phyloP scores from a whole-genome alignment of 2,797 vertebrate species.

The Carcharodon carcharias region DNA sequence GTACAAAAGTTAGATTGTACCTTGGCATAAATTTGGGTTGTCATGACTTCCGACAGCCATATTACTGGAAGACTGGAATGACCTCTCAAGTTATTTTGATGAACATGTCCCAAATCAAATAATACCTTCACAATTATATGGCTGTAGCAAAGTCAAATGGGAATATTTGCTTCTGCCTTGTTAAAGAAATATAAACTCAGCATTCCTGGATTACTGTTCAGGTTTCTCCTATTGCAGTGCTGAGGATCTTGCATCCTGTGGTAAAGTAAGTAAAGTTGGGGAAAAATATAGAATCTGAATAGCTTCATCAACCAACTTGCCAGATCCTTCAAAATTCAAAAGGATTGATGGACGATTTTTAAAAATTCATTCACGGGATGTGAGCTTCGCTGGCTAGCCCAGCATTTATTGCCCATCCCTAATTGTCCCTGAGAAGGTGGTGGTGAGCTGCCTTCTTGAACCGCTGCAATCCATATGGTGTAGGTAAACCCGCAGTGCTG shows the following conservation, averaged over 20 bases:
- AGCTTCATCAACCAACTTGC: neutral
- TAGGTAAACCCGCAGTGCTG: too few species aligned
- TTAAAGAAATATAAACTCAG: neutral
- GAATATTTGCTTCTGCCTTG: neutral
- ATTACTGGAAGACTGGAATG: neutral
- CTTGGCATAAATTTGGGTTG: too few species aligned
- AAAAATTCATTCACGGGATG: too few species aligned
- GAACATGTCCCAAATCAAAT: neutral
- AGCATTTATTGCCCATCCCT: too few species aligned
- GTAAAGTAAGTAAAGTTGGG: neutral
- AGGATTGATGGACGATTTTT: neutral
- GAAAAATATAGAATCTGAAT: neutral
- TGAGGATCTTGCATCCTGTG: neutral
- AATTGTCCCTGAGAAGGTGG: too few species aligned
- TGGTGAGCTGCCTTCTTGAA: too few species aligned
- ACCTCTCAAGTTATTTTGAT: neutral
- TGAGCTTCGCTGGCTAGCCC: too few species aligned
- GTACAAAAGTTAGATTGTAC: neutral
- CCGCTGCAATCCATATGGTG: too few species aligned
- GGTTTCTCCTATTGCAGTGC: neutral
- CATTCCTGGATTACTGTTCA: neutral
- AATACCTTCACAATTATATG: neutral
- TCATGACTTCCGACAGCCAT: neutral
- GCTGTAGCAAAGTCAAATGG: neutral
- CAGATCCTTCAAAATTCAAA: neutral